phyloP scores from a whole-genome alignment of 2,113 vertebrate genomes.

The Ailurus styani region DNA sequence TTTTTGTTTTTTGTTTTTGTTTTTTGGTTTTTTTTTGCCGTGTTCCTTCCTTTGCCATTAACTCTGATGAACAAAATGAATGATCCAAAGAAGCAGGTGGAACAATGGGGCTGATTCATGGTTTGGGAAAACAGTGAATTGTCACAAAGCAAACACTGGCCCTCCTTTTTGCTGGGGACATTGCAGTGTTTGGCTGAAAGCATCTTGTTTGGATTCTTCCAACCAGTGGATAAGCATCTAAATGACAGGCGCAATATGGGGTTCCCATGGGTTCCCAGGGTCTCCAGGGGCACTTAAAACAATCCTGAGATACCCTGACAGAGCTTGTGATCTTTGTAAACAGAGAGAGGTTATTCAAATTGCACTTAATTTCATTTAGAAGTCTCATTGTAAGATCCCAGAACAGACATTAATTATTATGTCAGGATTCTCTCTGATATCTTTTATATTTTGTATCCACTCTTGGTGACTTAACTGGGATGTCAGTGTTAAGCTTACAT shows the following conservation, averaged over 20 bases:
- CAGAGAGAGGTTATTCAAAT: constrained; percentile 47
- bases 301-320: constrained; percentile 24
- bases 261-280: neutral
- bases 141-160: constrained; percentile 43
- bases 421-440: constrained; percentile 49
- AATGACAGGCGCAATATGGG: constrained; percentile 43
- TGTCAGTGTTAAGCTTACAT: constrained; percentile 23
- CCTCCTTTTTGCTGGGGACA: constrained; percentile 48
- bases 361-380: constrained; percentile 66
- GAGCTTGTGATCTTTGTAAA: constrained; percentile 49
- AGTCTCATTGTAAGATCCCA: constrained; percentile 46
- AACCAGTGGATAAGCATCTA: constrained; percentile 42
- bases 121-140: constrained; percentile 59
- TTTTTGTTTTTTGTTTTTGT: too few species aligned
- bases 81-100: neutral
- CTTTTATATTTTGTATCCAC: constrained; percentile 46
- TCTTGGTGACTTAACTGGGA: neutral
- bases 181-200: constrained; percentile 42
- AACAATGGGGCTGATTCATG: constrained; percentile 68
- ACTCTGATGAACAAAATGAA: constrained; percentile 37
- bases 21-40: neutral
- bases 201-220: constrained; percentile 52
- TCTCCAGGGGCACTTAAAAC: neutral
- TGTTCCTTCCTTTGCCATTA: constrained; percentile 31
- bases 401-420: constrained; percentile 47